Evolutionary conservation across 2,797 vertebrate species (phyloP).

Genomic region (Crocidura indochinensis): DNA sequence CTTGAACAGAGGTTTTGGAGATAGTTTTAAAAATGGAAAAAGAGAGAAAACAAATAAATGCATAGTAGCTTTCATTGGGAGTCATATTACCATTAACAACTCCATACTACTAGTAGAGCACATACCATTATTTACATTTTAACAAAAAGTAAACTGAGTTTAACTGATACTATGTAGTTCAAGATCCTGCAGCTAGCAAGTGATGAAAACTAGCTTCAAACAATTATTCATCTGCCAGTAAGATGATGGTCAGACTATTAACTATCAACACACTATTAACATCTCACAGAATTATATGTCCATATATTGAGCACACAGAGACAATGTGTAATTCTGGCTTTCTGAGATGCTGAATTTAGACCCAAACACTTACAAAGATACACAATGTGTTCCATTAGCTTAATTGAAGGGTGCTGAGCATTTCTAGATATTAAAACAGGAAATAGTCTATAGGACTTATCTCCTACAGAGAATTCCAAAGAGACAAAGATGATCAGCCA

Average conservation of each 20-base stretch:
- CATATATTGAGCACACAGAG: neutral
- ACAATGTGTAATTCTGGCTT: neutral
- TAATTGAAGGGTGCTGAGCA: neutral
- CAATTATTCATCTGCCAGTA: neutral
- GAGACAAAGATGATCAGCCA: neutral
- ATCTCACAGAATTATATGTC: neutral
- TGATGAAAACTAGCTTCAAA: neutral
- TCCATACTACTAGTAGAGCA: neutral
- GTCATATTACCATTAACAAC: neutral
- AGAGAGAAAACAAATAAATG: neutral
- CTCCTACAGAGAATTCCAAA: neutral
- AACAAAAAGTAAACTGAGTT: constrained; percentile 32
- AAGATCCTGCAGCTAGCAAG: neutral
- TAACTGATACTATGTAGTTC: neutral
- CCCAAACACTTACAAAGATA: neutral
- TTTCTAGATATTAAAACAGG: constrained; percentile 17
- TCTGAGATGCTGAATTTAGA: neutral
- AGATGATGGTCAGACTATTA: neutral
- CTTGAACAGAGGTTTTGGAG: neutral
- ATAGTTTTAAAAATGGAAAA: neutral
- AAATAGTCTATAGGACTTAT: neutral
- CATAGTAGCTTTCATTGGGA: neutral
- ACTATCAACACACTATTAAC: neutral
- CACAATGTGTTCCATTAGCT: neutral
- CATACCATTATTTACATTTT: neutral